These are phyloP conservation scores for Poeciliopsis gracilis DNA, from an alignment of 2,797 vertebrate genomes.

Conservation along the genomic window DNA sequence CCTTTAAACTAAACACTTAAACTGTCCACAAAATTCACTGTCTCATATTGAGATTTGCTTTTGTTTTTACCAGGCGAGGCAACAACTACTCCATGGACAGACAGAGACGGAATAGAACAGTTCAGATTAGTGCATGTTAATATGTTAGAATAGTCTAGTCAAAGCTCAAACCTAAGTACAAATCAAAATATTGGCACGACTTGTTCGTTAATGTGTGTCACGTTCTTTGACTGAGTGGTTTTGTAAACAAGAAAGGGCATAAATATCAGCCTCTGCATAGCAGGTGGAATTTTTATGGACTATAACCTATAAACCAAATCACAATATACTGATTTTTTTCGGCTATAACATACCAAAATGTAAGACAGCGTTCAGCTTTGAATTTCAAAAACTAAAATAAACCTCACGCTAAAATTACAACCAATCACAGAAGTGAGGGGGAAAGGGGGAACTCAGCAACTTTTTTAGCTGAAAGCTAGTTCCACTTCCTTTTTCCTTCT, in stretches of 20 bases:
- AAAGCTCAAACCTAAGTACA: neutral
- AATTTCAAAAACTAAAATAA: neutral
- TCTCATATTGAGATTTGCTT: neutral
- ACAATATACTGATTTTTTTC: neutral
- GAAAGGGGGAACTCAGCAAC: conserved; percentile 3
- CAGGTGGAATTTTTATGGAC: neutral
- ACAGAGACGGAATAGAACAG: neutral
- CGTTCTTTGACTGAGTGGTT: neutral
- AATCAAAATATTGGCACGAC: neutral
- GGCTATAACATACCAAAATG: neutral
- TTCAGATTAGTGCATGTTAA: neutral
- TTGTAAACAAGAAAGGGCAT: neutral
- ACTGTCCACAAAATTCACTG: neutral
- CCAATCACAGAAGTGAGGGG: neutral
- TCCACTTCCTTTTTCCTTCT: conserved; percentile 59
- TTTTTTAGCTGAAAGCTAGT: conserved; percentile 34
- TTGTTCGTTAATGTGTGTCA: neutral
- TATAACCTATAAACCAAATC: neutral
- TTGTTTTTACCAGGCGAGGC: neutral
- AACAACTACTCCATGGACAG: neutral
- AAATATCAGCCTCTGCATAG: neutral
- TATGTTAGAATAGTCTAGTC: neutral
- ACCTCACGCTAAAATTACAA: neutral
- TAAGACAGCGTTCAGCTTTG: neutral
- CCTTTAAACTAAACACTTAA: neutral